A percentile compares a stretch with the other conserved stretches of the same genome.
Conservation (phyloP, 2,888 invertebrate genomes). For the Galerucella pusilla region DNA sequence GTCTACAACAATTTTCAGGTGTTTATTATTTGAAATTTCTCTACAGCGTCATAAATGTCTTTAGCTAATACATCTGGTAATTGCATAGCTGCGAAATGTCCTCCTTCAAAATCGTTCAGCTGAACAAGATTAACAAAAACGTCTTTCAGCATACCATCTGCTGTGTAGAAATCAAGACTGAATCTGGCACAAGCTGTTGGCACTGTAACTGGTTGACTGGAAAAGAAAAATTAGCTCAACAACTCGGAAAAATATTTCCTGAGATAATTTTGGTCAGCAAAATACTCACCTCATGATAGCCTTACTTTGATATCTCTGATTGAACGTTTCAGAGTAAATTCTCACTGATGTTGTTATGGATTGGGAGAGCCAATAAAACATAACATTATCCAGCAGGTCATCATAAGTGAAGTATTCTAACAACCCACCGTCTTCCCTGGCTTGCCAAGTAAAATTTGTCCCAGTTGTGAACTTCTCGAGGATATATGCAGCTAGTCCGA, state of each 20-base stretch:
- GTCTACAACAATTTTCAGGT: background rate
- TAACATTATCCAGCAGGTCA: conserved; percentile 79
- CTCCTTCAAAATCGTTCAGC: conserved; percentile 48
- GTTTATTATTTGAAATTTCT: background rate
- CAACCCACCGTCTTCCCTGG: conserved; percentile 74
- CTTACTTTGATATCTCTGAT: conserved; percentile 41
- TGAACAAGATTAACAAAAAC: conserved; percentile 76
- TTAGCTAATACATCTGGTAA: conserved; percentile 52
- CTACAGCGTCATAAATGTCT: conserved; percentile 47
- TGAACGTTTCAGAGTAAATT: conserved; percentile 76
- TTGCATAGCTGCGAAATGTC: conserved; percentile 57
- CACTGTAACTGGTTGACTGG: conserved; percentile 73
- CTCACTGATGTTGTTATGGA: conserved; percentile 80
- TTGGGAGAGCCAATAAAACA: conserved; percentile 82
- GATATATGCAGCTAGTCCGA: conserved; percentile 89
- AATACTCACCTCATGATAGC: conserved; percentile 46
- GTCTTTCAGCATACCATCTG: conserved; percentile 70
- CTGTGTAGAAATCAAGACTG: conserved; percentile 73
- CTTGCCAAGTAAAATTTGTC: conserved; percentile 70
- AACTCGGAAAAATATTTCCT: too few species aligned
- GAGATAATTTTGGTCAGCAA: too few species aligned
- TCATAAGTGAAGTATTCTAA: conserved; percentile 74
- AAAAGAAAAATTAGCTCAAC: conserved; percentile 23
- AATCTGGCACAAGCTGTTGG: conserved; percentile 82
- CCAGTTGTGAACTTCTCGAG: conserved; percentile 88